phyloP scores from a whole-genome alignment of 2,113 vertebrate genomes.

The Tetrax tetrax region DNA sequence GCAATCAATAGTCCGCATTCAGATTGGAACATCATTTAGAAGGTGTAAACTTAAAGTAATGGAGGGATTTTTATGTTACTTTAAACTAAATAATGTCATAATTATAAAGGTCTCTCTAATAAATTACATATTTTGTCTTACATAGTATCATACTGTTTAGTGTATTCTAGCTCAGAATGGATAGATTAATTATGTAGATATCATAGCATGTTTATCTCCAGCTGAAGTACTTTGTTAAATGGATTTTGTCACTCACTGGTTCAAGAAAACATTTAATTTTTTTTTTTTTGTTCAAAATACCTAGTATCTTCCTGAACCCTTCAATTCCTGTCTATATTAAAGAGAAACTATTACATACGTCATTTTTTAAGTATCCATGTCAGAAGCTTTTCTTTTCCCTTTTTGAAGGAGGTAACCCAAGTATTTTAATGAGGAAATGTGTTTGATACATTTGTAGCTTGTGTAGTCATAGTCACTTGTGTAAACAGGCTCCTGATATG shows the following conservation, averaged over 20 bases:
- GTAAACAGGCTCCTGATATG: background rate
- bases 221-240: background rate
- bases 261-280: background rate
- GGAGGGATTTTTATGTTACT: background rate
- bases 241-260: background rate
- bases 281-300: background rate
- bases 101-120: conserved; percentile 7
- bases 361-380: background rate
- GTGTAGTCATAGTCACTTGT: background rate
- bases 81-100: background rate
- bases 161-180: background rate
- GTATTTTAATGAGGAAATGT: background rate
- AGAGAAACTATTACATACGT: background rate
- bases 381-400: background rate
- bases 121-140: conserved; percentile 5
- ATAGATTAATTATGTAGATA: background rate
- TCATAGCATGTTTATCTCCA: background rate
- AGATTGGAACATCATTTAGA: background rate
- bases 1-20: background rate
- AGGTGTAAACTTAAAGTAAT: background rate
- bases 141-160: background rate
- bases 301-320: background rate
- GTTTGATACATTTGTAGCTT: background rate
- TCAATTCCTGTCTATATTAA: background rate
- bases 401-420: background rate